Conservation (phyloP, 2,113 vertebrate genomes). For the Aleadryas rufinucha region DNA sequence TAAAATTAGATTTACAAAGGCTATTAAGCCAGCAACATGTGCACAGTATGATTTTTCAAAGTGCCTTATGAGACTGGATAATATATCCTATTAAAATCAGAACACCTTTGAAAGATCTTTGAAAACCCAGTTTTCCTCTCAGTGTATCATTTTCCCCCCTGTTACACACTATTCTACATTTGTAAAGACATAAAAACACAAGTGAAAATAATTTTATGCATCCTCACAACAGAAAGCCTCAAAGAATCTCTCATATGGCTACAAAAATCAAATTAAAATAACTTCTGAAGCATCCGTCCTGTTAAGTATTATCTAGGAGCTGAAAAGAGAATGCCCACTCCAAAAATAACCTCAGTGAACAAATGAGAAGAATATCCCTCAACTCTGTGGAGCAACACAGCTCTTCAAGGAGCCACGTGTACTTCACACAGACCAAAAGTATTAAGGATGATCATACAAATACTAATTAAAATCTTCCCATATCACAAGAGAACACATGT, state of each 20-base stretch:
- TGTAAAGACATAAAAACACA: neutral
- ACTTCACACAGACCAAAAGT: neutral
- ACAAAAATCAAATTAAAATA: neutral
- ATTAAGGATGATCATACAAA: neutral
- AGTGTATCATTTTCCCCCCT: neutral
- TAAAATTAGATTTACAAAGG: slow-evolving; percentile 49
- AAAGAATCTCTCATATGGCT: neutral
- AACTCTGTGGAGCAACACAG: neutral
- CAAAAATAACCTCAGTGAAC: neutral
- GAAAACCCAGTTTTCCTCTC: neutral
- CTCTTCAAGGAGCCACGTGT: neutral
- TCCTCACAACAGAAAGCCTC: neutral
- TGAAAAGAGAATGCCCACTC: neutral
- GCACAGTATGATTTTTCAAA: slow-evolving; percentile 24
- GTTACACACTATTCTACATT: neutral
- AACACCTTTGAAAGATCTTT: slow-evolving; percentile 40
- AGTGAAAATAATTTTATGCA: neutral
- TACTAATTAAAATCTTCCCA: slow-evolving; percentile 36
- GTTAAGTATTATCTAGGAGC: neutral
- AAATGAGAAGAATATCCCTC: neutral
- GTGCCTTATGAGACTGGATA: neutral
- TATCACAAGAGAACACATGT: slow-evolving; percentile 48
- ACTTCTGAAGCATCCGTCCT: neutral
- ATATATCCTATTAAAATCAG: slow-evolving; percentile 21
- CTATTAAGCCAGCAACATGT: slow-evolving; percentile 18